Evolutionary conservation across 2,888 invertebrate species (phyloP).

Genomic region (Chloroclystis v-ata): DNA sequence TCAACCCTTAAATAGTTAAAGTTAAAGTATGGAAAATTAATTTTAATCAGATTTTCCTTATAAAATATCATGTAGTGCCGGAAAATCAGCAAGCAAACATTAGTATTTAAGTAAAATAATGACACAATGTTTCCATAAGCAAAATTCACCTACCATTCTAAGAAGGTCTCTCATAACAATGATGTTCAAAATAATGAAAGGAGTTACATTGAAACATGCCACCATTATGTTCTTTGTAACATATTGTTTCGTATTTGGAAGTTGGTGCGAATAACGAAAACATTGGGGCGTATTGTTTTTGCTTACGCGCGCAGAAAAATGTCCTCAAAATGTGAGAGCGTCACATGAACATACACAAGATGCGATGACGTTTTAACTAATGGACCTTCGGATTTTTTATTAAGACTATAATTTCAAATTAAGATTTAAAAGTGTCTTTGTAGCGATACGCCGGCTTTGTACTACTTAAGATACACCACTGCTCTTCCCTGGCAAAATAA

Average conservation of each 20-base stretch:
- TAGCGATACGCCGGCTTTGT: no score
- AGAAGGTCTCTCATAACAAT: neutral
- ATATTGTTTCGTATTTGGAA: slow-evolving; percentile 4
- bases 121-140: neutral
- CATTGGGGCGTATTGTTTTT: slow-evolving; percentile 22
- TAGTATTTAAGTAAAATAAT: no score
- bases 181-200: neutral
- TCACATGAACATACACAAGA: slow-evolving; percentile 9
- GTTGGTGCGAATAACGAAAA: slow-evolving; percentile 14
- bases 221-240: neutral
- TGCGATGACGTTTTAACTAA: slow-evolving; percentile 5
- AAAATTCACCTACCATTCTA: neutral
- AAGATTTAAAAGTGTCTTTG: no score
- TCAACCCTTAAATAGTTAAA: no score
- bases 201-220: neutral
- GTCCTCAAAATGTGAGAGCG: slow-evolving; percentile 30
- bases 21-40: no score
- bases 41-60: no score
- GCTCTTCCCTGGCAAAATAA: no score
- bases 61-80: no score
- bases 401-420: no score
- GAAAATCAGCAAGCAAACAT: no score
- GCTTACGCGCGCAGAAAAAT: slow-evolving; percentile 34
- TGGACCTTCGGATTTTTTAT: slow-evolving; percentile 7
- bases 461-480: no score